Conservation (phyloP, 2,888 invertebrate species). For the Thumatha senex region DNA sequence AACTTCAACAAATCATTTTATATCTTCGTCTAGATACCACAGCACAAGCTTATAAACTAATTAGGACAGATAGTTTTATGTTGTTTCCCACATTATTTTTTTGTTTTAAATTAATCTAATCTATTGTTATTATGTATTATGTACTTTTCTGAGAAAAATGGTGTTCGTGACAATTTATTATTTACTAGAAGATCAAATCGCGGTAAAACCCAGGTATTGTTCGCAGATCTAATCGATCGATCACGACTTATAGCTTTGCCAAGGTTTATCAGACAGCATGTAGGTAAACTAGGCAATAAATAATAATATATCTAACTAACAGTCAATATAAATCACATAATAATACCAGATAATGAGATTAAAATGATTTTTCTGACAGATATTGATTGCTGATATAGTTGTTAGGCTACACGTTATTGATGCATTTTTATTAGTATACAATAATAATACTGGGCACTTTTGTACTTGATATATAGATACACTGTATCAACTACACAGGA, state of each 20-base stretch:
- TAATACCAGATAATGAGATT: conserved; percentile 59
- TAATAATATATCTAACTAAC: conserved; percentile 43
- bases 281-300: conserved; percentile 41
- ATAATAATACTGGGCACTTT: neutral
- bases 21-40: too few species aligned
- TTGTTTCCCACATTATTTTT: too few species aligned
- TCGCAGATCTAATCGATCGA: conserved; percentile 33
- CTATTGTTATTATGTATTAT: too few species aligned
- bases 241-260: conserved; percentile 43
- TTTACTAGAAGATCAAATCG: conserved; percentile 2
- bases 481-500: too few species aligned
- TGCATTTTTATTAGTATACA: conserved; percentile 21
- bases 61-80: too few species aligned
- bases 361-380: conserved; percentile 56
- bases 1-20: too few species aligned
- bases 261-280: conserved; percentile 31
- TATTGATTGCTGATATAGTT: conserved; percentile 49
- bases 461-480: neutral
- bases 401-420: conserved; percentile 34
- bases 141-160: neutral
- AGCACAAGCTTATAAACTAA: too few species aligned
- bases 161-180: neutral
- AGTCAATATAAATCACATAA: conserved; percentile 64
- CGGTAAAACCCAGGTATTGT: conserved; percentile 1
- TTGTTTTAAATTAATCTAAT: too few species aligned